phyloP scores from a whole-genome alignment of 2,888 invertebrate species.

The Oscheius sp. region DNA sequence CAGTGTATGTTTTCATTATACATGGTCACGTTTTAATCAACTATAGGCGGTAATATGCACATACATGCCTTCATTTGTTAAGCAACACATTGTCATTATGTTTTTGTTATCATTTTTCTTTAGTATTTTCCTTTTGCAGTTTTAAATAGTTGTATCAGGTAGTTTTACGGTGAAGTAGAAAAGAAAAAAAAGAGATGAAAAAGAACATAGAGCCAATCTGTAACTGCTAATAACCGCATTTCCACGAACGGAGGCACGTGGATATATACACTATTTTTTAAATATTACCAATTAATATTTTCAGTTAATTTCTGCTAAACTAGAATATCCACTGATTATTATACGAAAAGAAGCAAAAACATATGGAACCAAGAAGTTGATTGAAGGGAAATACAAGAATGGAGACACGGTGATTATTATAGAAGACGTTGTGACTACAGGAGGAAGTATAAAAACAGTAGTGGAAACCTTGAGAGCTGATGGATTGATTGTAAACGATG shows the following conservation, averaged over 20 bases:
- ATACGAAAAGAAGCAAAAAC: constrained; percentile 87
- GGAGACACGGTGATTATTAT: constrained; percentile 85
- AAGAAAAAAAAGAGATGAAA: no score
- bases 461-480: constrained; percentile 51
- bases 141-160: no score
- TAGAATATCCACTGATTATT: constrained; percentile 73
- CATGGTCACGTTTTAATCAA: background rate
- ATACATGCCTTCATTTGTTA: no score
- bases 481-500: constrained; percentile 75
- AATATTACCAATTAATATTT: no score
- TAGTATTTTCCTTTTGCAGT: no score
- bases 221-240: no score
- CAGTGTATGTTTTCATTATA: constrained; percentile 75
- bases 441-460: constrained; percentile 87
- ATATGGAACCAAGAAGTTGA: constrained; percentile 93
- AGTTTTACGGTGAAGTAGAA: no score
- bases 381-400: constrained; percentile 82
- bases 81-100: no score
- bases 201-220: no score
- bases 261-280: no score
- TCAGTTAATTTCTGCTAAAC: constrained; percentile 71
- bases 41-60: background rate
- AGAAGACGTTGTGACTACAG: constrained; percentile 88
- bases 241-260: no score
- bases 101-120: no score